A percentile compares a stretch with the other conserved stretches of the same genome.
These are phyloP conservation scores for Myrmecobius fasciatus DNA, from an alignment of 2,113 vertebrate species.

Conservation along the genomic window DNA sequence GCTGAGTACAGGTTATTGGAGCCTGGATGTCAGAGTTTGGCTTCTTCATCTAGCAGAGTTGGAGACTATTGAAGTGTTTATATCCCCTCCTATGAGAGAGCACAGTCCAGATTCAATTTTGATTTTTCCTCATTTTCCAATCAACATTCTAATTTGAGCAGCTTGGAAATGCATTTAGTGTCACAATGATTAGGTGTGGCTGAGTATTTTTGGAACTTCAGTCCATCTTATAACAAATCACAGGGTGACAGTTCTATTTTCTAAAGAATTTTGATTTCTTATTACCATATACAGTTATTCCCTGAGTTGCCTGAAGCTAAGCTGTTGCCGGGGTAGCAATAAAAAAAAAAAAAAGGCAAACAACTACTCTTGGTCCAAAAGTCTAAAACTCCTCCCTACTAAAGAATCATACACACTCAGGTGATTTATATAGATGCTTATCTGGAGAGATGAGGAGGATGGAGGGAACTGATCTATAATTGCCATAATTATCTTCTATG, in stretches of 20 bases:
- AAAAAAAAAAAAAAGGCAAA: conserved; percentile 25
- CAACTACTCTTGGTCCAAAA: conserved; percentile 58
- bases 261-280: conserved; percentile 72
- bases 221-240: conserved; percentile 68
- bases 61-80: neutral
- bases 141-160: conserved; percentile 42
- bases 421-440: neutral
- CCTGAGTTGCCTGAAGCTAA: conserved; percentile 67
- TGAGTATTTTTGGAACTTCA: conserved; percentile 50
- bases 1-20: neutral
- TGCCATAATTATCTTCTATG: neutral
- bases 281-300: conserved; percentile 70
- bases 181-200: conserved; percentile 62
- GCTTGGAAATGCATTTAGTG: conserved; percentile 63
- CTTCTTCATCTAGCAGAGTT: neutral
- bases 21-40: neutral
- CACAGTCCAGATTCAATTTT: neutral
- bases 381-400: conserved; percentile 36
- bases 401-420: neutral
- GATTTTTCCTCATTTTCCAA: conserved; percentile 31
- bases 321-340: conserved; percentile 67
- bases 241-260: conserved; percentile 64
- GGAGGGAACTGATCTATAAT: neutral
- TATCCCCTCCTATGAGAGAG: neutral
- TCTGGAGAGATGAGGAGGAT: neutral